Base-by-base conservation (phyloP, 1,140 invertebrate species). In the Formica selysi region DNA sequence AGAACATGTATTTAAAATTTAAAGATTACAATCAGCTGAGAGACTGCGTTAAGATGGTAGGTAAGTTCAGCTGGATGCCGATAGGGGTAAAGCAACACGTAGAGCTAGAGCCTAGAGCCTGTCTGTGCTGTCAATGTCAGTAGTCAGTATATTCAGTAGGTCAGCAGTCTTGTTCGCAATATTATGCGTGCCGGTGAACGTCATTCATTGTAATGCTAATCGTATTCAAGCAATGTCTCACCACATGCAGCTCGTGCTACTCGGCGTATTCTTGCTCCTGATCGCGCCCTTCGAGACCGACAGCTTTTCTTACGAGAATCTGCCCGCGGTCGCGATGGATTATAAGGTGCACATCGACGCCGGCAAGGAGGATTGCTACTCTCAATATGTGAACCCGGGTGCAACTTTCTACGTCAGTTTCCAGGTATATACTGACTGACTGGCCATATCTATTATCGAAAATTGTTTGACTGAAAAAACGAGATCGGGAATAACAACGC, bases 331-430 rank as follows among this genome's bases (percentile, higher is more conserved):
- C 29, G 98, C 98, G 0, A 98, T 98, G 98, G 98, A 99, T 89
- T 98, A 99, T 93, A 99, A 99, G 96, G 97, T 99, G 22, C 98
- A 98, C 94, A 97, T 99, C 80, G 98, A 99, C 93, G 97, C 98
- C 11, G 98, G 98, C 44, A 99, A 98, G 95, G 98, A 99, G 94
- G 98, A 99, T 91, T 99, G 98, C 96, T 99, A 98, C 93, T 98
- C 97, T 95, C 98, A 99, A 95, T 98, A 97, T 96, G 98, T 98
- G 70, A 97, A 98, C 92, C 97, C 97, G 32, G 98, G 98, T 68
- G 98, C 98, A n/a, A 98, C 98, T 44, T 98, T 99, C 92, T 99
- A 98, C 94, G 98, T 98, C 65, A 98, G 98, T 90, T 98, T 98
- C 95, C 98, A 98, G 96, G 98, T 98, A 51, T 51, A 51, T 19